A percentile compares a stretch with the other conserved stretches of the same genome.
Evolutionary conservation across 64 coral and sea anemone species (phyloP).

Genomic region (Montipora cactus): DNA sequence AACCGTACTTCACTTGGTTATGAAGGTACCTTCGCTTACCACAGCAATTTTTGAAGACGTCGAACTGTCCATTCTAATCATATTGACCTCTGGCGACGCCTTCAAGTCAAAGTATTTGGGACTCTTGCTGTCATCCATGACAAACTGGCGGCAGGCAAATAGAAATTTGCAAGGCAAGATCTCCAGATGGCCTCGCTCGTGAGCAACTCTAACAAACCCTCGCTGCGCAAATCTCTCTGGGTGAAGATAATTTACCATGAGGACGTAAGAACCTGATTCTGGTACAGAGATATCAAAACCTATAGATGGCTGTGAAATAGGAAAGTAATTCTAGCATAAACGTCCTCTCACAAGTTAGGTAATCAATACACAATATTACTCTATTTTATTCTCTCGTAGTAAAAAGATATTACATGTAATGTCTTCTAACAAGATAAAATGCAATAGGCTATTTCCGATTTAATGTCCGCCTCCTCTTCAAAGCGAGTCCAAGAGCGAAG

Average conservation of each 20-base stretch:
- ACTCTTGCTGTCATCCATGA: slow-evolving; percentile 45
- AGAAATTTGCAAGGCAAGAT: slow-evolving; percentile 74
- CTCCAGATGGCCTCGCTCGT: slow-evolving; percentile 48
- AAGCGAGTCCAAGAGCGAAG: no score
- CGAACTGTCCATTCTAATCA: slow-evolving; percentile 52
- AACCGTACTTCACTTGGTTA: no score
- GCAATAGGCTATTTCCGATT: no score
- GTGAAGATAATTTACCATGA: slow-evolving; percentile 60
- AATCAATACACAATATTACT: no score
- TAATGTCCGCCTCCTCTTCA: no score
- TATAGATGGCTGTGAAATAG: slow-evolving; percentile 24
- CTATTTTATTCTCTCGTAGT: no score
- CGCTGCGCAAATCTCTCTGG: slow-evolving; percentile 44
- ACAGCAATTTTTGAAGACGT: slow-evolving; percentile 61
- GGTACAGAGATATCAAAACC: slow-evolving; percentile 49
- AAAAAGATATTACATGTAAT: no score
- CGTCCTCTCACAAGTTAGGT: no score
- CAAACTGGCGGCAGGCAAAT: slow-evolving; percentile 80
- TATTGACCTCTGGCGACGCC: slow-evolving; percentile 6
- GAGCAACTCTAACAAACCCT: background rate
- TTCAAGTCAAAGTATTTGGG: slow-evolving; percentile 67
- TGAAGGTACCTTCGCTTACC: slow-evolving; percentile 36
- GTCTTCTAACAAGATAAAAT: no score
- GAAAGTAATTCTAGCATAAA: background rate
- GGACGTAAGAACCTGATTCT: slow-evolving; percentile 27